Evolutionary conservation across 2,888 invertebrate genomes (phyloP).

Genomic region (Phytoseiulus persimilis): DNA sequence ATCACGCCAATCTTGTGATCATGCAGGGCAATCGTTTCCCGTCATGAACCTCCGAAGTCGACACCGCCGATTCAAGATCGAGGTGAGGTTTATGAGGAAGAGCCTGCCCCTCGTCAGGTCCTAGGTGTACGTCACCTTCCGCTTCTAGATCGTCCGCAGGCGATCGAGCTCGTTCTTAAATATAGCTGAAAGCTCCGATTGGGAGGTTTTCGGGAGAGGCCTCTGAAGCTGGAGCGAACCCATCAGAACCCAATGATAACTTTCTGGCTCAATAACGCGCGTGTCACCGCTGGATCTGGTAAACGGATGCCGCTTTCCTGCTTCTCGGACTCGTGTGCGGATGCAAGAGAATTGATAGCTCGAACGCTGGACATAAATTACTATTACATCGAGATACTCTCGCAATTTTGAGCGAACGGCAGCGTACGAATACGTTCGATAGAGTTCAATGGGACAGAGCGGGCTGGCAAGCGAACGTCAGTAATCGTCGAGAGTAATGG

Average conservation of each 20-base stretch:
- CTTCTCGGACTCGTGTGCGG: not conserved
- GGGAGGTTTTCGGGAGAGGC: too few species aligned
- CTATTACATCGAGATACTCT: not conserved
- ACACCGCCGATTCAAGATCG: too few species aligned
- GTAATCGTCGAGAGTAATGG: not conserved
- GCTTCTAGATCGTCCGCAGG: too few species aligned
- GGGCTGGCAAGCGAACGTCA: not conserved
- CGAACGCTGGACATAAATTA: not conserved
- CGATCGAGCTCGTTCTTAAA: too few species aligned
- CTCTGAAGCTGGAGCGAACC: too few species aligned
- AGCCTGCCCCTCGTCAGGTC: too few species aligned
- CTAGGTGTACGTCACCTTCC: too few species aligned
- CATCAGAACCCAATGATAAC: too few species aligned
- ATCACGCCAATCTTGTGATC: not conserved
- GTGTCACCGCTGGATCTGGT: not conserved
- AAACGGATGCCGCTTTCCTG: not conserved
- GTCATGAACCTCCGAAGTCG: too few species aligned
- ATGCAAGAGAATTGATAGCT: not conserved
- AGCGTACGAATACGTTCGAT: not conserved
- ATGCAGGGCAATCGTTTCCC: too few species aligned
- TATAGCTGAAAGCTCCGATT: too few species aligned
- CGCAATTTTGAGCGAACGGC: not conserved
- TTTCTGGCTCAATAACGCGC: not conserved
- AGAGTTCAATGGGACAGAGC: not conserved
- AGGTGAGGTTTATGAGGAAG: too few species aligned